Base-by-base conservation (phyloP, 2,797 vertebrate species). In the Australoheros facetus region DNA sequence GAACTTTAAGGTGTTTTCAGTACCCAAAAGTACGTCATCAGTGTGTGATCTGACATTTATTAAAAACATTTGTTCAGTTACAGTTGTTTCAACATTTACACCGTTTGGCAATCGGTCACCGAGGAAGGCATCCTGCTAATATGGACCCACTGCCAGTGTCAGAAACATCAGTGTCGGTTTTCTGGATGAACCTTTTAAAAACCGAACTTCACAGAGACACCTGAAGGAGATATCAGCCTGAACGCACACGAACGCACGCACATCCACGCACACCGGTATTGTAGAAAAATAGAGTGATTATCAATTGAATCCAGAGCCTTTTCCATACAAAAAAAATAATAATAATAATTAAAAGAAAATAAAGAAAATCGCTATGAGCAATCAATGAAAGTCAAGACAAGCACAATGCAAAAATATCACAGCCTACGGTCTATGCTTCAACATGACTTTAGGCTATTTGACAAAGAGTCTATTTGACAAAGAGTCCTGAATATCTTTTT, bases 161-260 rank as follows among this genome's bases (percentile, higher is more conserved):
- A 87, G 85, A 83, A 89, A 94, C 95, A 97, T 99, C 98, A 96
- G 98, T 97, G 95, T 90, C 97, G 95, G 96, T 96, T 96, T 95
- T 97, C 95, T 98, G 97, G 98, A 94, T 84, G 92, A 90, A 95
- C 94, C 98, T 95, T 98, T 99, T 98, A 96, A 97, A 97, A 98
- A 96, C 96, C 96, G 97, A 95, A 97, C 98, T 95, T 99, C 98
- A 99, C 96, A 96, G 94, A 94, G 96, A 97, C 95, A 96, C 96
- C 93, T 83, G 95, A 95, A 95, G 89, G 93, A 93, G 90, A 91
- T 91, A 87, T 95, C 81, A 91, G 92, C 73, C 53, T 45, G 74
- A 57, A 77, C 86, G 51, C 88, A 23, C 80, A 17, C 80, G 4
- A 81, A 7, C 77, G 5, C 77, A 34, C 80, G 2, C 37, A 10